Evolutionary conservation across 2,888 invertebrate species (phyloP), one percentile per base, ranked within the genome.

Genomic region (Lampropteryx suffumata): DNA sequence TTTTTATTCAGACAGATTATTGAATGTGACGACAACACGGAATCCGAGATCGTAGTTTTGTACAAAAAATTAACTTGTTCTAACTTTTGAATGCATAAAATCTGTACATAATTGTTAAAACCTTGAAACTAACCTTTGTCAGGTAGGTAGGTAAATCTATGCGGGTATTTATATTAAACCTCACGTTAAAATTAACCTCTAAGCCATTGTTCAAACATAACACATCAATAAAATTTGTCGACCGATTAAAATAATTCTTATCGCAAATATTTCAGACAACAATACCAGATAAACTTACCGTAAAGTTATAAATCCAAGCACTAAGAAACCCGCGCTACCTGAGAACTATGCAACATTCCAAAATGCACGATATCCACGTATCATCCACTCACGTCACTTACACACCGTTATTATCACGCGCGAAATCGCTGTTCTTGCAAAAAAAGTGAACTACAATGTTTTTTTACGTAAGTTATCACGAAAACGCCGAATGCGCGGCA

Each of bases 401-500:
- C 41, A 44, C 53, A 60, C 57, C 52, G 57, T 55, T 60, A 55
- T 40, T 45, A 56, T 47, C 50, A 46, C 52, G 53, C 59, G 54
- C 57, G 45, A 57, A 58, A 57, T 53, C 50, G 51, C 48, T 44
- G 48, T 55, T 49, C 53, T 42, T 54, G 47, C 50, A 11, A 51
- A 65, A 61, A 81, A 79, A 73, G 74, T 69, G 71, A 73, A 71
- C 72, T 59, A 67, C 69, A 76, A 70, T 71, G 73, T 73, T 79
- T 76, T 75, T 81, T 76, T 80, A 84, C 86, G 88, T 86, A 87
- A 88, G 84, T 84, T 84, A 67, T 71, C 67, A 67, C 84, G 80
- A 67, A 67, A 60, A 64, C 37, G 21, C 26, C 36, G 33, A 43
- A 49, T 57, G 50, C 48, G 34, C n/a, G n/a, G n/a, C n/a, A n/a